phyloP scores from a whole-genome alignment of 2,888 invertebrate species.

The Drosophila cracens region DNA sequence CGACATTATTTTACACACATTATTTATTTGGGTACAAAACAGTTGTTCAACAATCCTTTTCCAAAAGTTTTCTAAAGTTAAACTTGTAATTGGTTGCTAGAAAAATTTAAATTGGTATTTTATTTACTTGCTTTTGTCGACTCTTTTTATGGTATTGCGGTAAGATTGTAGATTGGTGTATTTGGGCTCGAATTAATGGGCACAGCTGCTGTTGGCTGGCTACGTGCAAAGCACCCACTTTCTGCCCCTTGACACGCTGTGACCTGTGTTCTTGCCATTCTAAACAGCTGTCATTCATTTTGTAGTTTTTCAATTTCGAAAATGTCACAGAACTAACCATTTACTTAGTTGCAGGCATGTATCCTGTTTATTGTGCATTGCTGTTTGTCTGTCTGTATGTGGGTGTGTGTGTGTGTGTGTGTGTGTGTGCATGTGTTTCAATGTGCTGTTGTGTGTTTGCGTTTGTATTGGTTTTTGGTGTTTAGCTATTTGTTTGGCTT shows the following conservation, averaged over 20 bases:
- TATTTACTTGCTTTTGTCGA: constrained; percentile 25
- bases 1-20: neutral
- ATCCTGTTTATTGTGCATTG: constrained; percentile 10
- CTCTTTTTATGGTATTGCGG: constrained; percentile 12
- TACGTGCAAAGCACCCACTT: constrained; percentile 12
- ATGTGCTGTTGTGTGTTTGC: constrained; percentile 37
- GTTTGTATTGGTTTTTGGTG: constrained; percentile 66
- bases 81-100: constrained; percentile 1
- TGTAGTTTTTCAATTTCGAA: constrained; percentile 80
- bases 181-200: constrained; percentile 39
- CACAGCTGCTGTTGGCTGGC: constrained; percentile 34
- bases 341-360: constrained; percentile 58
- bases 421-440: constrained; percentile 56
- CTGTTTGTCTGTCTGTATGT: constrained; percentile 4
- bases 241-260: constrained; percentile 1
- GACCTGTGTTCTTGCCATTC: constrained; percentile 28
- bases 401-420: constrained; percentile 18
- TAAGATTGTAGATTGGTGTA: constrained; percentile 54
- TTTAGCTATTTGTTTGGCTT: constrained; percentile 72
- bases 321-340: constrained; percentile 79
- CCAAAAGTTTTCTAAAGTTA: constrained; percentile 17
- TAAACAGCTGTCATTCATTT: constrained; percentile 80
- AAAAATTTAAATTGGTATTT: neutral
- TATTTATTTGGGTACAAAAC: neutral
- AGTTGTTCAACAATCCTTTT: neutral